These are phyloP conservation scores for Xiphias gladius DNA, from an alignment of 2,113 vertebrate species.

Conservation along the genomic window DNA sequence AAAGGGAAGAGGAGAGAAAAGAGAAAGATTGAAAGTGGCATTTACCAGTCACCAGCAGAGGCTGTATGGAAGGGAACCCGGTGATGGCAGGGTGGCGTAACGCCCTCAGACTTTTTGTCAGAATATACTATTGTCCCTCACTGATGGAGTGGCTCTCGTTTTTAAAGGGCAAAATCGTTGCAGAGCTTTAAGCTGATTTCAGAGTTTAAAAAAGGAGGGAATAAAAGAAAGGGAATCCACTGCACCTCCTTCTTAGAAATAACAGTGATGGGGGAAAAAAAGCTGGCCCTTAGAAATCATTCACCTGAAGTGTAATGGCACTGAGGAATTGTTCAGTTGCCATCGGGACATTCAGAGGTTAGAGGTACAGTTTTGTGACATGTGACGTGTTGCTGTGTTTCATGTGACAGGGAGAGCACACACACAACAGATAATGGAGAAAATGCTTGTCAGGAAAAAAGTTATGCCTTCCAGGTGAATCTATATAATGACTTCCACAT, in stretches of 20 bases:
- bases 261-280: slow-evolving; percentile 33
- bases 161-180: slow-evolving; percentile 60
- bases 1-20: slow-evolving; percentile 75
- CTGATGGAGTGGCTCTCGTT: slow-evolving; percentile 74
- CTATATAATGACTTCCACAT: too few relatives aligned
- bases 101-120: slow-evolving; percentile 79
- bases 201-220: slow-evolving; percentile 5
- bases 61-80: slow-evolving; percentile 67
- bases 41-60: slow-evolving; percentile 79
- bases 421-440: not conserved
- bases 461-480: not conserved
- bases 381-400: slow-evolving; percentile 22
- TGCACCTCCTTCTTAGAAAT: slow-evolving; percentile 44
- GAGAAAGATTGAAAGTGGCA: slow-evolving; percentile 82
- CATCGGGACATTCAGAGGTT: not conserved
- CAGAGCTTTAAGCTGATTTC: slow-evolving; percentile 67
- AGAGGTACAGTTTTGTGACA: slow-evolving; percentile 10
- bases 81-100: slow-evolving; percentile 72
- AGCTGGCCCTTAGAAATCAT: slow-evolving; percentile 13
- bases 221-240: slow-evolving; percentile 45
- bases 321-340: slow-evolving; percentile 22
- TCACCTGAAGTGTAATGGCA: slow-evolving; percentile 27
- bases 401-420: not conserved
- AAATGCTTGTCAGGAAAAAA: not conserved
- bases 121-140: slow-evolving; percentile 81